These are phyloP conservation scores for Mormyrus lacerda DNA, from an alignment of 2,113 vertebrate genomes.

Conservation along the genomic window DNA sequence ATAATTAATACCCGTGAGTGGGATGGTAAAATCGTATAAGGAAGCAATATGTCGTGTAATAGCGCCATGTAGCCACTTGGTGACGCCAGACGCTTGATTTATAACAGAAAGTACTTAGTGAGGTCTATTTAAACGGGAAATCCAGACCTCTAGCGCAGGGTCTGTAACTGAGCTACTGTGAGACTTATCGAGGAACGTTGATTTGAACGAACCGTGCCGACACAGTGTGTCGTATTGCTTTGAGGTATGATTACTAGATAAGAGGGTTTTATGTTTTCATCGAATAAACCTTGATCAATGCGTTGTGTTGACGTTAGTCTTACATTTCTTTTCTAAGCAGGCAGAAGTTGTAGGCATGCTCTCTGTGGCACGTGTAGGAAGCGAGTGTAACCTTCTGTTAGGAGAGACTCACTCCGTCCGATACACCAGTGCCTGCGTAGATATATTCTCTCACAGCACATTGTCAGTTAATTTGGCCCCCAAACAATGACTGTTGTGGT, in stretches of 20 bases:
- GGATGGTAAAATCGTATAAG: background rate
- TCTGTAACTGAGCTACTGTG: background rate
- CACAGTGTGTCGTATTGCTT: background rate
- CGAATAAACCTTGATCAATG: background rate
- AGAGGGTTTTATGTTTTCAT: background rate
- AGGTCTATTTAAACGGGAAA: background rate
- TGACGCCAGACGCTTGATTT: slow-evolving; percentile 1
- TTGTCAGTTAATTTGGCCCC: slow-evolving; percentile 10
- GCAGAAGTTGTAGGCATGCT: background rate
- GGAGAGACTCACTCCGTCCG: background rate
- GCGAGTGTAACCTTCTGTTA: background rate
- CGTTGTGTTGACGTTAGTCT: background rate
- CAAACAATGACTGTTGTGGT: background rate
- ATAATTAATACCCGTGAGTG: background rate
- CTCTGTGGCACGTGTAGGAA: background rate
- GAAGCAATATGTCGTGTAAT: background rate
- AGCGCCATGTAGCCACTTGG: background rate
- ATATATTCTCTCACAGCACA: background rate
- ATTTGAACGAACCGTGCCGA: background rate
- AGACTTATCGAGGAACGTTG: background rate
- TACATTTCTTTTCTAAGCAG: background rate
- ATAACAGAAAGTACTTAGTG: background rate
- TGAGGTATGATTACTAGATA: background rate
- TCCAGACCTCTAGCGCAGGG: background rate
- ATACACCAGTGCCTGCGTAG: background rate